Evolutionary conservation across 2,888 invertebrate genomes (phyloP), one percentile per base, ranked within the genome.

Genomic region (Nineta flava): DNA sequence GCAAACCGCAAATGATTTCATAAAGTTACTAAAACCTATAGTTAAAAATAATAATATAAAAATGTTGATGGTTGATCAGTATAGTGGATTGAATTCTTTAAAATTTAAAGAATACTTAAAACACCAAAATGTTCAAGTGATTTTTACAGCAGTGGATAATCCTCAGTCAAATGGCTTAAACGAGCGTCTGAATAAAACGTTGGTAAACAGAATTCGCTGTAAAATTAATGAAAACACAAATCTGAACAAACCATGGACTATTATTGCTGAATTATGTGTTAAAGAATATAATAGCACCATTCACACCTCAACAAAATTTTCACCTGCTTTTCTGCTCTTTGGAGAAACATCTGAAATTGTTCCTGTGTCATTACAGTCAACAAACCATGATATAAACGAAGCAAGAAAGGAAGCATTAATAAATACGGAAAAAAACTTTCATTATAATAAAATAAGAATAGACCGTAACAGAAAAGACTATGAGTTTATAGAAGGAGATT

Each of bases 401-500:
- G 15, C 13, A 38, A 38, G 38, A 38, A n/a, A 13, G 3, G 38
- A 5, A 38, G 4, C 38, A 38, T 38, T 38, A 15, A 13, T 13
- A n/a, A 13, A 38, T 38, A 13, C 38, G 15, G 5, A 38, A 10
- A 38, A 38, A 38, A 38, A 38, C 9, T 38, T 38, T 38, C 13
- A 38, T 13, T 5, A 13, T 15, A 38, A 38, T 15, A 60, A 60
- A 48, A 53, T 50, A 52, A 43, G 43, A 52, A 57, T 54, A 46
- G 58, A 61, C 49, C 53, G 52, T 53, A 53, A 57, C 48, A 45
- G 57, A 49, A 60, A 55, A 53, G 26, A 57, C 5, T 50, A 56
- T 15, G 44, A 56, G 21, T 59, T 61, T 32, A 55, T 59, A 13
- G 53, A 55, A 13, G 58, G 59, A 40, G 59, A 61, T 50, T 19